These are phyloP conservation scores for Coenonympha glycerion DNA, from an alignment of 2,888 invertebrate species.

Conservation along the genomic window DNA sequence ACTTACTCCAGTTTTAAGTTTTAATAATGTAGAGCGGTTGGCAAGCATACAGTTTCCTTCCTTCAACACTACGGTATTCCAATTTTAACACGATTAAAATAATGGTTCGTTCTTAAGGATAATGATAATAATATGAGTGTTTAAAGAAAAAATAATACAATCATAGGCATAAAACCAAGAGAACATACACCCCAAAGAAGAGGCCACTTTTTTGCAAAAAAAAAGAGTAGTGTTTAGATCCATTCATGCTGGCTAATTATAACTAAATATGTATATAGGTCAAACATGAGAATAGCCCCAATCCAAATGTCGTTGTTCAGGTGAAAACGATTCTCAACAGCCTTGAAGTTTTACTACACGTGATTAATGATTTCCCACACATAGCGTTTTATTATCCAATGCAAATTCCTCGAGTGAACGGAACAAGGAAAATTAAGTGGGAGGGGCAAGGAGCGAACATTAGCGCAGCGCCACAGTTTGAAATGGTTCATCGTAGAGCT, in stretches of 20 bases:
- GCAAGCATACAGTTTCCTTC: conserved; percentile 2
- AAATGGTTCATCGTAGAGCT: conserved; percentile 71
- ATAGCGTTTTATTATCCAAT: conserved; percentile 70
- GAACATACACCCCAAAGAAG: no score
- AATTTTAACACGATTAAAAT: conserved; percentile 3
- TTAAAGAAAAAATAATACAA: no score
- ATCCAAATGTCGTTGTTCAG: no score
- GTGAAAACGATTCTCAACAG: no score
- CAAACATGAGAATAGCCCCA: no score
- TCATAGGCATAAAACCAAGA: no score
- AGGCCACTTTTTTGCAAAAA: no score
- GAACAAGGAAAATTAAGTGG: conserved; percentile 73
- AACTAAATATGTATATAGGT: no score
- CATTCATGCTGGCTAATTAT: no score
- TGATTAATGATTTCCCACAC: conserved; percentile 72
- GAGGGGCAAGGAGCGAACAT: conserved; percentile 53
- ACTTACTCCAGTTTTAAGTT: conserved; percentile 7
- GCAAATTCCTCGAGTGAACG: conserved; percentile 73
- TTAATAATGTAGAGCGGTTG: conserved; percentile 5
- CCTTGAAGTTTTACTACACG: no score
- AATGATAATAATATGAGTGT: no score
- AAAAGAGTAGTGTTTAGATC: no score
- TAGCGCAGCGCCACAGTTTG: conserved; percentile 57
- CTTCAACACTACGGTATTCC: neutral
- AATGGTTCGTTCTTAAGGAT: neutral